These are phyloP conservation scores for Abscondita cerata DNA, from an alignment of 2,888 invertebrate genomes.

Conservation along the genomic window DNA sequence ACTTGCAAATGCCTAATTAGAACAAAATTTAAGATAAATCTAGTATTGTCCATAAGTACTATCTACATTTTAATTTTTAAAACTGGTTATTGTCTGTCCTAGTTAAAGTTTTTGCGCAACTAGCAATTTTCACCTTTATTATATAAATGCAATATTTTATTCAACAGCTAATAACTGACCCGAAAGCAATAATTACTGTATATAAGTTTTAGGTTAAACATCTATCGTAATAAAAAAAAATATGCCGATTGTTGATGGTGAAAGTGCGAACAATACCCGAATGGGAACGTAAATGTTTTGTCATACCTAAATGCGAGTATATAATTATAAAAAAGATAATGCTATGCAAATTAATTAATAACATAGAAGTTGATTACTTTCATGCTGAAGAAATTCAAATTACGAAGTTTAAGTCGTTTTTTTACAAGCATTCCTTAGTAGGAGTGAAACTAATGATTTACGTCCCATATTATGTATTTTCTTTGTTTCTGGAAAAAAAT, in stretches of 20 bases:
- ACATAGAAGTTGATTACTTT: background rate
- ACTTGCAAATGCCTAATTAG: no score
- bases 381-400: background rate
- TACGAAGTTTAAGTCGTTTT: background rate
- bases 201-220: constrained; percentile 13
- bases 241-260: constrained; percentile 12
- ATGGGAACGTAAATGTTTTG: constrained; percentile 12
- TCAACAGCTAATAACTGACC: constrained; percentile 12
- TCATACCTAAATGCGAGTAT: constrained; percentile 14
- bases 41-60: no score
- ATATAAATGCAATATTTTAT: constrained; percentile 7
- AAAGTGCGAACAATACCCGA: constrained; percentile 18
- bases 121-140: background rate
- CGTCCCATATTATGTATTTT: background rate
- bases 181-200: constrained; percentile 11
- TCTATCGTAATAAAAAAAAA: constrained; percentile 11
- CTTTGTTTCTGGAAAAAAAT: background rate
- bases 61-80: no score
- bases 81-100: no score
- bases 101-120: constrained; percentile 2
- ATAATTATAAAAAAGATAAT: constrained; percentile 24
- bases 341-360: constrained; percentile 25
- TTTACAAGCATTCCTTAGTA: constrained; percentile 10
- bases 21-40: no score
- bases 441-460: constrained; percentile 15